Conservation (phyloP, 2,113 vertebrate species). For the Serinus canaria region DNA sequence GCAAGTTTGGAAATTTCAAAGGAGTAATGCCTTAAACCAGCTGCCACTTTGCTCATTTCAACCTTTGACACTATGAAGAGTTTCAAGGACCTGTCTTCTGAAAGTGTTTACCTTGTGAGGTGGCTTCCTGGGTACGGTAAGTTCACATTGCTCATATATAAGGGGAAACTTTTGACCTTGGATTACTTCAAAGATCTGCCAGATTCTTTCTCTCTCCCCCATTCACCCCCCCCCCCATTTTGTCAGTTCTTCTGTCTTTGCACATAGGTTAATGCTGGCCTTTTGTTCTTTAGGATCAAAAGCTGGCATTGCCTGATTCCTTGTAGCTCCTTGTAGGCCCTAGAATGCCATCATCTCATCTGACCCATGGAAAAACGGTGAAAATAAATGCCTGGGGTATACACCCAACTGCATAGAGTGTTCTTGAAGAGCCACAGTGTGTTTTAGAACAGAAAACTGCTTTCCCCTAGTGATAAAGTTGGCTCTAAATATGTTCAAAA, state of each 20-base stretch:
- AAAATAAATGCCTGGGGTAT: not conserved
- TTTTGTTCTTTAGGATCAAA: conserved; percentile 46
- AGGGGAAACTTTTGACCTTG: conserved; percentile 52
- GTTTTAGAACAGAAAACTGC: not conserved
- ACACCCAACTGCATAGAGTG: not conserved
- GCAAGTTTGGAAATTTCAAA: not conserved
- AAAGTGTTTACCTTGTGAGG: conserved; percentile 47
- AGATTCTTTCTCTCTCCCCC: not conserved
- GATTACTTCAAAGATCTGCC: conserved; percentile 45
- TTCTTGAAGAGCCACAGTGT: not conserved
- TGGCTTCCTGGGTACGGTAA: conserved; percentile 38
- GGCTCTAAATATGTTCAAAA: not conserved
- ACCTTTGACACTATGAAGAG: conserved; percentile 18
- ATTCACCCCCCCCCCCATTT: not conserved
- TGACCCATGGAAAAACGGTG: not conserved
- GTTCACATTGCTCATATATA: conserved; percentile 32
- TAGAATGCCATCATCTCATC: not conserved
- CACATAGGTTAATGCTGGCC: conserved; percentile 25
- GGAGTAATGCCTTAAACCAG: not conserved
- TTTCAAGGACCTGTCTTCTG: conserved; percentile 33
- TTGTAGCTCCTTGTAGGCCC: not conserved
- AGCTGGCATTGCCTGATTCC: not conserved
- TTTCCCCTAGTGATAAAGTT: not conserved
- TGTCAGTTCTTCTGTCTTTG: not conserved
- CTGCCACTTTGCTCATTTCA: not conserved